A percentile compares a stretch with the other conserved stretches of the same genome.
Conservation (phyloP, 2,113 vertebrate species). For the Melanerpes formicivorus region DNA sequence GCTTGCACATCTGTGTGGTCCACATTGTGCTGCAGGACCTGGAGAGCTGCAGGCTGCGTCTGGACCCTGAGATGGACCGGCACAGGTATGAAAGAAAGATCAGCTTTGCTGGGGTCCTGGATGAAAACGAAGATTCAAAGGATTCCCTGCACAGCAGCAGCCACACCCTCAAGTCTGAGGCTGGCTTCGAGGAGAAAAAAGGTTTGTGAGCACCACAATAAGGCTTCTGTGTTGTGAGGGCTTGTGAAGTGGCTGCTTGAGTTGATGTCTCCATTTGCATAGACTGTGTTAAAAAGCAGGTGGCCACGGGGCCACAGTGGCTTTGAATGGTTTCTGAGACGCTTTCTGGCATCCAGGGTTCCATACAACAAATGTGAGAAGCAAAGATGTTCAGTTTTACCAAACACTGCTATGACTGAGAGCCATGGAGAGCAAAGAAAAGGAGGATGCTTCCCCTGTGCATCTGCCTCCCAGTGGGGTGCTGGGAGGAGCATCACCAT, state of each 20-base stretch:
- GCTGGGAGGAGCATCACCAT: not conserved
- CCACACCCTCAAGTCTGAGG: slow-evolving; percentile 97
- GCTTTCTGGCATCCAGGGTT: slow-evolving; percentile 19
- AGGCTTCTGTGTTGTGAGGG: slow-evolving; percentile 6
- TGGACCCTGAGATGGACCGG: slow-evolving; percentile 94
- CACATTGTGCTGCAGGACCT: slow-evolving; percentile 81
- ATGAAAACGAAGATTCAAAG: slow-evolving; percentile 93
- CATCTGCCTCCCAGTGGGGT: not conserved
- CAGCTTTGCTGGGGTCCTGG: slow-evolving; percentile 97
- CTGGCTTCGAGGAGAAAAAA: slow-evolving; percentile 93
- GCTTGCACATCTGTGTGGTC: not conserved
- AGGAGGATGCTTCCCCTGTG: not conserved
- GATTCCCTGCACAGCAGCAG: slow-evolving; percentile 98
- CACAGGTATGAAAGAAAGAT: slow-evolving; percentile 99
- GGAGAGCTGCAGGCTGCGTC: slow-evolving; percentile 90
- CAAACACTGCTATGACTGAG: slow-evolving; percentile 18
- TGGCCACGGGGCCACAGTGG: slow-evolving; percentile 22
- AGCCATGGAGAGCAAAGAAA: not conserved
- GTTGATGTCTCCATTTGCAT: slow-evolving; percentile 46
- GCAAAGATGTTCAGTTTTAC: slow-evolving; percentile 48
- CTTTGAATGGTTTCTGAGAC: not conserved
- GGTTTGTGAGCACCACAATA: slow-evolving; percentile 72
- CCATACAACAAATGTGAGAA: slow-evolving; percentile 39
- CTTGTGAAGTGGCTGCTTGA: slow-evolving; percentile 52
- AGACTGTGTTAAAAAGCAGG: slow-evolving; percentile 42